Evolutionary conservation across 2,113 vertebrate species (phyloP).

Genomic region (Sylvicapra grimmia): DNA sequence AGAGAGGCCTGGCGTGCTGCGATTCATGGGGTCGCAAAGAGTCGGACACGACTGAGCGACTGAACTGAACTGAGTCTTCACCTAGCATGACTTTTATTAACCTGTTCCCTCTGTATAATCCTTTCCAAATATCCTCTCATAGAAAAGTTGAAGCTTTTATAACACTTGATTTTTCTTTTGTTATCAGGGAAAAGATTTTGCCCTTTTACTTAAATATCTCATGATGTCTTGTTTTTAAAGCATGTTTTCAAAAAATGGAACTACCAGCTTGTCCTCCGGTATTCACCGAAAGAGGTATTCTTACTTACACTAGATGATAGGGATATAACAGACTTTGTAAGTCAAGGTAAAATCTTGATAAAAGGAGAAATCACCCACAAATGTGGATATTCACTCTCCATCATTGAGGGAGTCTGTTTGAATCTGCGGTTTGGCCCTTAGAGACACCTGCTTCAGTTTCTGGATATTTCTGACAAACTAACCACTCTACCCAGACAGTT

Average conservation of each 20-base stretch:
- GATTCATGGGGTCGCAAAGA: too few relatives aligned
- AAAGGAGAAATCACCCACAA: not conserved
- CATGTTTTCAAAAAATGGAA: not conserved
- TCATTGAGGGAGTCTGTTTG: not conserved
- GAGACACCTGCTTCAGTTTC: not conserved
- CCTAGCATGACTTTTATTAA: not conserved
- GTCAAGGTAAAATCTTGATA: not conserved
- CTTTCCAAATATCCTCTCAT: not conserved
- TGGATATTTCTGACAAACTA: not conserved
- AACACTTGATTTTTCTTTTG: not conserved
- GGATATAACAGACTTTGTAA: not conserved
- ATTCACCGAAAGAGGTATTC: not conserved
- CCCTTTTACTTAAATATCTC: not conserved
- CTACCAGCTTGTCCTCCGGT: not conserved
- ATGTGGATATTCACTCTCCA: not conserved
- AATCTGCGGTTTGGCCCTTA: not conserved
- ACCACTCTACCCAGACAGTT: not conserved
- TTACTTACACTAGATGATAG: not conserved
- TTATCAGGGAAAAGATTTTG: not conserved
- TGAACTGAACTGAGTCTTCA: not conserved
- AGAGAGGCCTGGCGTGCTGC: too few relatives aligned
- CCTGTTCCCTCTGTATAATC: not conserved
- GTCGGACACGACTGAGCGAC: too few relatives aligned
- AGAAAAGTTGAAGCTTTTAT: not conserved
- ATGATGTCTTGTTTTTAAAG: not conserved